Evolutionary conservation across 2,113 vertebrate species (phyloP).

Genomic region (Lichenostomus cassidix): DNA sequence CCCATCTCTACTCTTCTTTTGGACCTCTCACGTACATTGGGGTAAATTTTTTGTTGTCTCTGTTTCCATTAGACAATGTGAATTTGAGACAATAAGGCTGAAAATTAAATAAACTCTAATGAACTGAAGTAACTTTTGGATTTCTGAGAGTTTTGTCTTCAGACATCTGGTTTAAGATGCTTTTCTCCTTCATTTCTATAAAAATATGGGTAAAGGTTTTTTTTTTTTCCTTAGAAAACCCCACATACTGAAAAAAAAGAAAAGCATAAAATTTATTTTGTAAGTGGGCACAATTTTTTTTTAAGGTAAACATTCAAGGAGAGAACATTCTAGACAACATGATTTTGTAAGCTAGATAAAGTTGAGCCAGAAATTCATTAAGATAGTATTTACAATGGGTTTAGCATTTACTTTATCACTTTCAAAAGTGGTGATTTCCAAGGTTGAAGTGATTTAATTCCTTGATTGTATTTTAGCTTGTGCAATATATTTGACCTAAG

Average conservation of each 20-base stretch:
- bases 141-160: neutral
- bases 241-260: rapidly evolving
- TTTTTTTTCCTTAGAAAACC: rapidly evolving
- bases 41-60: neutral
- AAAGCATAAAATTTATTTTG: neutral
- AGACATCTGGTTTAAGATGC: neutral
- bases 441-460: neutral
- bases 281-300: neutral
- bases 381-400: neutral
- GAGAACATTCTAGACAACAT: neutral
- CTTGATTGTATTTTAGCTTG: neutral
- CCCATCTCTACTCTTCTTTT: neutral
- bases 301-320: neutral
- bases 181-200: rapidly evolving
- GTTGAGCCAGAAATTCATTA: neutral
- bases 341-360: neutral
- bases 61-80: neutral
- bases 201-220: neutral
- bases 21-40: neutral
- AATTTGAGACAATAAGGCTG: neutral
- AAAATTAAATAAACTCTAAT: neutral
- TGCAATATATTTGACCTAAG: neutral
- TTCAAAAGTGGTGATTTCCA: neutral
- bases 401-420: neutral
- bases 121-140: neutral